Base-by-base conservation (phyloP, 2,888 invertebrate species). In the Malachius bipustulatus region DNA sequence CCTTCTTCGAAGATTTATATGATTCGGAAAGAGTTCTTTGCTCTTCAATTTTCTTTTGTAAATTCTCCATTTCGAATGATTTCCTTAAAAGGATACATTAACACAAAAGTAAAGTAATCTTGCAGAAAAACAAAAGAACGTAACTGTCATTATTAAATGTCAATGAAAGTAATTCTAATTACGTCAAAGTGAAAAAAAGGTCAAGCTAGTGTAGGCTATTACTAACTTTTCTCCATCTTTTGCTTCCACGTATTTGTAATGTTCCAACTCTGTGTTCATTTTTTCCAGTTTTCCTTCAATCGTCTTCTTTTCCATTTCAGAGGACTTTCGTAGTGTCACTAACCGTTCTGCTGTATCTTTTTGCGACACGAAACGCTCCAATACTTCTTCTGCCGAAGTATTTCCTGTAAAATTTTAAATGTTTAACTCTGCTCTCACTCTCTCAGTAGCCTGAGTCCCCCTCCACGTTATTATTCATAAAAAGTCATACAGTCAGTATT, bases 201-300 rank as follows among this genome's bases (percentile, higher is more conserved):
- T 28, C 6, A 28, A 6, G 4, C 11, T 12, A 28, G 4, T 6
- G 28, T 2, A 12, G 13, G 13, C 10, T 30, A 9, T 14, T 13
- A 10, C 73, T 66, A 61, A 85, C 85, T 79, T 77, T 63, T 85
- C 83, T 40, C 76, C 77, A 49, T 83, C 82, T 57, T 81, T 81
- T 8, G 78, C 79, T 45, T 84, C 82, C 0, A 81, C 77, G 56
- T 80, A 87, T 57, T 82, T 84, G 41, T 76, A 78, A 2, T 75
- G 72, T 49, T 87, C 85, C 34, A 85, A 62, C 52, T 83, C 80
- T 0, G 69, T 68, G 41, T 71, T 67, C 26, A 83, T 65, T 0
- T 65, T 60, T 10, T 82, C 76, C 41, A 80, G 72, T 15, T 69
- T 70, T 16, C 68, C 67, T 53, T 85, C 84, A 39, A 85, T 52